phyloP scores from a whole-genome alignment of 1,140 invertebrate species.

The Cotesia chilonis region DNA sequence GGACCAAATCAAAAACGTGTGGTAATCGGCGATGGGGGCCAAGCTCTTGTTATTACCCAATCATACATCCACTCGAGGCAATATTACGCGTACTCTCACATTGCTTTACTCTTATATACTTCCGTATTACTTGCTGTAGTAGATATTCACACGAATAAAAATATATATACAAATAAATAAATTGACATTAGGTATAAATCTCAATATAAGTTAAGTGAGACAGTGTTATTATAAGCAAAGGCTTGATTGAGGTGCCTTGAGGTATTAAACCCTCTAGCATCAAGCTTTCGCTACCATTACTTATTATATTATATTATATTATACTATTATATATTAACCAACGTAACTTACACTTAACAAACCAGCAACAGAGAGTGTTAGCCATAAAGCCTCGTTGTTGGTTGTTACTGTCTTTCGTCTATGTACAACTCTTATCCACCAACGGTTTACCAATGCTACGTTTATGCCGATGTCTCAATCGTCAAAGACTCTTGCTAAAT shows the following conservation, averaged over 20 bases:
- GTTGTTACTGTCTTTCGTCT: constrained; percentile 43
- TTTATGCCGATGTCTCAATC: constrained; percentile 56
- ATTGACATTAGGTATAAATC: constrained; percentile 6
- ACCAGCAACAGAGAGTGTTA: too few relatives aligned
- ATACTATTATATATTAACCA: too few relatives aligned
- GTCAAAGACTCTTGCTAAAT: constrained; percentile 54
- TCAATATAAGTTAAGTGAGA: neutral
- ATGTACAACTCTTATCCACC: constrained; percentile 40
- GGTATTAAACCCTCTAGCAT: too few relatives aligned
- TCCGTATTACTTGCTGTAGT: constrained; percentile 17
- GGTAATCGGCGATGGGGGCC: constrained; percentile 22
- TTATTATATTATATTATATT: too few relatives aligned
- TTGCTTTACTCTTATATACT: constrained; percentile 19
- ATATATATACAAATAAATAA: neutral
- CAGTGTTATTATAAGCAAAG: neutral
- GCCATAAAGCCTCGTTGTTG: too few relatives aligned
- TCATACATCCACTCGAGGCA: neutral
- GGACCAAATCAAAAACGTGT: constrained; percentile 15
- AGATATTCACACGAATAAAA: neutral
- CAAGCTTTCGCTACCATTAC: neutral
- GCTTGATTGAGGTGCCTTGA: neutral
- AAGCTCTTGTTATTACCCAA: constrained; percentile 19
- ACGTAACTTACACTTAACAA: too few relatives aligned
- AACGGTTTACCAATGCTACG: constrained; percentile 50
- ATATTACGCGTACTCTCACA: constrained; percentile 19